These are phyloP conservation scores for Channa maculata DNA, from an alignment of 2,113 vertebrate species.

Conservation along the genomic window DNA sequence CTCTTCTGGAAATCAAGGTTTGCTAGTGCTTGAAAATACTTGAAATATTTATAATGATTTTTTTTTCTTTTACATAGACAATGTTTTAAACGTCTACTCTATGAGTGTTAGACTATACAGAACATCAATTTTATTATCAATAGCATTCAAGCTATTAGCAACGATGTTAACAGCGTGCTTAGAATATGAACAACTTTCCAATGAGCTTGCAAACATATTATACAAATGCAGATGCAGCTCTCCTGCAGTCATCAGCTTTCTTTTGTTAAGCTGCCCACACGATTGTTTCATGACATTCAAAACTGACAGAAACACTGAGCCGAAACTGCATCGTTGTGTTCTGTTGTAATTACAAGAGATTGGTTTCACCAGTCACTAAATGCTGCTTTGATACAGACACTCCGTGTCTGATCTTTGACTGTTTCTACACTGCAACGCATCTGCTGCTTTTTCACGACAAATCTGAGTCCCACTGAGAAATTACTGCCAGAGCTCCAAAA, in stretches of 20 bases:
- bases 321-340: conserved; percentile 8
- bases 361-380: conserved; percentile 40
- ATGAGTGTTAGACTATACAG: neutral
- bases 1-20: too few relatives aligned
- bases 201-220: conserved; percentile 12
- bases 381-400: conserved; percentile 39
- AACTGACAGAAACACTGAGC: conserved; percentile 52
- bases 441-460: conserved; percentile 31
- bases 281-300: conserved; percentile 47
- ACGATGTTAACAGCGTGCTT: conserved; percentile 4
- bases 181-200: conserved; percentile 14
- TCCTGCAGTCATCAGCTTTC: conserved; percentile 7
- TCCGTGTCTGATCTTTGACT: conserved; percentile 33
- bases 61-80: too few relatives aligned
- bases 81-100: too few relatives aligned
- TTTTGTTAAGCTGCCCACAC: conserved; percentile 56
- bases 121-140: neutral
- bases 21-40: too few relatives aligned
- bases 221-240: conserved; percentile 41
- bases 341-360: conserved; percentile 38
- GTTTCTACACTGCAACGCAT: conserved; percentile 24
- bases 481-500: neutral
- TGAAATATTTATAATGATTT: too few relatives aligned
- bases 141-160: neutral
- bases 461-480: conserved; percentile 15